Evolutionary conservation across 2,888 invertebrate genomes (phyloP).

Genomic region (Leucania comma): DNA sequence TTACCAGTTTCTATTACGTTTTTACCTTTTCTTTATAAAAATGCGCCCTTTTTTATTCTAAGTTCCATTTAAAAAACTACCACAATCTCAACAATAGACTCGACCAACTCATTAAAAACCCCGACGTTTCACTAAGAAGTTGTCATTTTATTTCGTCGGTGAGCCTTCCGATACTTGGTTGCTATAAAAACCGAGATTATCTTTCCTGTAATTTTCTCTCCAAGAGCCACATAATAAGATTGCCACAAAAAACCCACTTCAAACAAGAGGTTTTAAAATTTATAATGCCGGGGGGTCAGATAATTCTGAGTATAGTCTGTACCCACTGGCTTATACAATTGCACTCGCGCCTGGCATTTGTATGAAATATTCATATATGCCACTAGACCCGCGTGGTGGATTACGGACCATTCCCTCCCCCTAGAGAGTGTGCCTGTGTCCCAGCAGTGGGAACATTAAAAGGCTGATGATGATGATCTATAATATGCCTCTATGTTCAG

Average conservation of each 20-base stretch:
- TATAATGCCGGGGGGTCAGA: no score
- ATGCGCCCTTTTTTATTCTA: neutral
- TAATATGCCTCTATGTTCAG: no score
- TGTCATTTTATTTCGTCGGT: constrained; percentile 63
- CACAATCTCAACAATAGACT: constrained; percentile 25
- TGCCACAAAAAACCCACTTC: neutral
- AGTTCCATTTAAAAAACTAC: constrained; percentile 10
- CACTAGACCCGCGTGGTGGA: no score
- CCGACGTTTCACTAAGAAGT: constrained; percentile 33
- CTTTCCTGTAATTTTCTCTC: constrained; percentile 73
- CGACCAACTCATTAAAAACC: constrained; percentile 53
- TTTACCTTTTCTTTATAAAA: no score
- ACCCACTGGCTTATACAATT: neutral
- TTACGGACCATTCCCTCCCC: no score
- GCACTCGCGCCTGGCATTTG: neutral
- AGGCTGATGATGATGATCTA: no score
- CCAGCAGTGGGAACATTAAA: no score
- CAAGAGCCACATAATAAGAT: constrained; percentile 32
- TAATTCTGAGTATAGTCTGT: no score
- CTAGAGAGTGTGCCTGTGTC: no score
- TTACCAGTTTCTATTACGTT: neutral
- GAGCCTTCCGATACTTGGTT: constrained; percentile 69
- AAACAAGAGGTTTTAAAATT: no score
- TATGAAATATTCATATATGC: no score
- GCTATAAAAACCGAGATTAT: constrained; percentile 74